A percentile compares a stretch with the other conserved stretches of the same genome.
phyloP scores from a whole-genome alignment of 2,113 vertebrate species.

The Gadus chalcogrammus region DNA sequence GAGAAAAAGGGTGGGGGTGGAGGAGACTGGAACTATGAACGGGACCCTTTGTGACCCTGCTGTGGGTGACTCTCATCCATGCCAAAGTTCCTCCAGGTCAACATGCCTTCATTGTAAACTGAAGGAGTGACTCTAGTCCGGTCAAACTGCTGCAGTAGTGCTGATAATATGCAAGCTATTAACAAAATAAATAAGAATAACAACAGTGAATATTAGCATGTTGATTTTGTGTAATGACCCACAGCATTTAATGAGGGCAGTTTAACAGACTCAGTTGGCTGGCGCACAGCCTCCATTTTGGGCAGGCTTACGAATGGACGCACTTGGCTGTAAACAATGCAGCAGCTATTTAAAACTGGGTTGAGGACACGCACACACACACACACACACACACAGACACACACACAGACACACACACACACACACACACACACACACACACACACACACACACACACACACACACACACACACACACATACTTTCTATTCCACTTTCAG shows the following conservation, averaged over 20 bases:
- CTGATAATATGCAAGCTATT: slow-evolving; percentile 10
- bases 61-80: slow-evolving; percentile 27
- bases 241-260: background rate
- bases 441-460: background rate
- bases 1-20: background rate
- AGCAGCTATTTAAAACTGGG: background rate
- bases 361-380: background rate
- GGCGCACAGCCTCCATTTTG: slow-evolving; percentile 2
- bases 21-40: slow-evolving; percentile 17
- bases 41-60: slow-evolving; percentile 24
- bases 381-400: background rate
- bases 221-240: background rate
- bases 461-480: background rate
- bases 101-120: background rate
- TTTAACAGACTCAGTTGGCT: background rate
- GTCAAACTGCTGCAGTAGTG: no score
- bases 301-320: background rate
- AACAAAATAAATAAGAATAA: background rate
- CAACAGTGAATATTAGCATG: background rate
- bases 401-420: background rate
- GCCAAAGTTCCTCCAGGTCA: slow-evolving; percentile 7
- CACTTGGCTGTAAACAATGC: background rate
- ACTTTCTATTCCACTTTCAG: no score
- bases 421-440: background rate
- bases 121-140: no score